phyloP scores from a whole-genome alignment of 1,140 invertebrate genomes.

The Pemphigus obesinymphae region DNA sequence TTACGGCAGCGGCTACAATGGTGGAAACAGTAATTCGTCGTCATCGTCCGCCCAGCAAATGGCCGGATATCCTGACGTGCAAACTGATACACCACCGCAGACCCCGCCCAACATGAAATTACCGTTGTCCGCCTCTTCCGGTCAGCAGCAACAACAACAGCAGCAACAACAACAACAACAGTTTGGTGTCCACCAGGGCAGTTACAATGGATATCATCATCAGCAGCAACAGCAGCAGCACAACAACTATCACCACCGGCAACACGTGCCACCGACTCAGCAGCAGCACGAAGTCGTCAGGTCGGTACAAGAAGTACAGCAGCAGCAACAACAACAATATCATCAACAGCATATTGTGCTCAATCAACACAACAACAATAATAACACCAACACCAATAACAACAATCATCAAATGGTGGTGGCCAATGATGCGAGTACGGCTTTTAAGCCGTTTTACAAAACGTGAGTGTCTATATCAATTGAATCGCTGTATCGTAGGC shows the following conservation, averaged over 20 bases:
- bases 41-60: conserved; percentile 33
- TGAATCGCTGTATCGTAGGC: no score
- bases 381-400: neutral
- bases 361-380: conserved; percentile 45
- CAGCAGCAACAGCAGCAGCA: conserved; percentile 16
- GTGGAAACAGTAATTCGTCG: conserved; percentile 53
- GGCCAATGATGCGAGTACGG: conserved; percentile 54
- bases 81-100: conserved; percentile 86
- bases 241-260: conserved; percentile 27
- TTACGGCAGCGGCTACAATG: conserved; percentile 48
- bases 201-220: conserved; percentile 39
- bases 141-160: conserved; percentile 49
- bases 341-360: conserved; percentile 46
- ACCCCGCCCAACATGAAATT: conserved; percentile 88
- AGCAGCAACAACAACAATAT: conserved; percentile 52
- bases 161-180: conserved; percentile 57
- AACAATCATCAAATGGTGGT: conserved; percentile 39
- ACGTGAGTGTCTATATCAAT: conserved; percentile 57
- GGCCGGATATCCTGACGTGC: conserved; percentile 73
- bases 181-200: conserved; percentile 50
- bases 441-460: conserved; percentile 84
- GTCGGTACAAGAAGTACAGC: conserved; percentile 61
- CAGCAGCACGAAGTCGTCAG: conserved; percentile 62
- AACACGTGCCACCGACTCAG: conserved; percentile 14
- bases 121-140: conserved; percentile 57